Percentiles rank a stretch among this genome's conserved stretches.
phyloP scores from a whole-genome alignment of 2,797 vertebrate genomes.

The Limosa lapponica region DNA sequence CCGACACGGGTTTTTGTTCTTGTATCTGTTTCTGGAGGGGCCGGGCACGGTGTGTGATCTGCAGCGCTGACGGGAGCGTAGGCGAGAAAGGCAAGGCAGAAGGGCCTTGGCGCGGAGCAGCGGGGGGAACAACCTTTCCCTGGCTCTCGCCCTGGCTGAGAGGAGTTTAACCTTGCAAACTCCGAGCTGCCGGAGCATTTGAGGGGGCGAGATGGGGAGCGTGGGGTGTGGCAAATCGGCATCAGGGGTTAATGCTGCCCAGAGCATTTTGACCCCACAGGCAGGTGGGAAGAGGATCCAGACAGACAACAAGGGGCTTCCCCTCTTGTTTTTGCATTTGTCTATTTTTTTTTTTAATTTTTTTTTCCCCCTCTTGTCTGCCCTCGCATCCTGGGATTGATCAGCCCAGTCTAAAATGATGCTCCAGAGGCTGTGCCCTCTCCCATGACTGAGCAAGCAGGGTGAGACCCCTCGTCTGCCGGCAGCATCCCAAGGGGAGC shows the following conservation, averaged over 20 bases:
- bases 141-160: background rate
- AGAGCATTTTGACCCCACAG: background rate
- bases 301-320: background rate
- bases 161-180: background rate
- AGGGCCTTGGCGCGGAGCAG: background rate
- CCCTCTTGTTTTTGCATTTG: background rate
- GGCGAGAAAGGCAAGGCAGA: background rate
- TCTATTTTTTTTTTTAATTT: too few species aligned
- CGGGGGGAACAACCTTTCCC: fast-evolving
- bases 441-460: fast-evolving
- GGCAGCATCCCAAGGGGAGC: background rate
- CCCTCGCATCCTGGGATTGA: background rate
- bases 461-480: background rate
- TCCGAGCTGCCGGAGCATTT: background rate
- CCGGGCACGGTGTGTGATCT: background rate
- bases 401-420: background rate
- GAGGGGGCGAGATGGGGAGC: background rate
- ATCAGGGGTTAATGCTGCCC: background rate
- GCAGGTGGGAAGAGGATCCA: background rate
- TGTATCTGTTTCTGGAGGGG: background rate
- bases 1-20: background rate
- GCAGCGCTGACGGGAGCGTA: fast-evolving
- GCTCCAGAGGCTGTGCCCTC: background rate
- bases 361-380: background rate
- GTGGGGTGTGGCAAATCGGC: fast-evolving